Conservation (phyloP, 2,113 vertebrate genomes). For the Ranitomeya variabilis region DNA sequence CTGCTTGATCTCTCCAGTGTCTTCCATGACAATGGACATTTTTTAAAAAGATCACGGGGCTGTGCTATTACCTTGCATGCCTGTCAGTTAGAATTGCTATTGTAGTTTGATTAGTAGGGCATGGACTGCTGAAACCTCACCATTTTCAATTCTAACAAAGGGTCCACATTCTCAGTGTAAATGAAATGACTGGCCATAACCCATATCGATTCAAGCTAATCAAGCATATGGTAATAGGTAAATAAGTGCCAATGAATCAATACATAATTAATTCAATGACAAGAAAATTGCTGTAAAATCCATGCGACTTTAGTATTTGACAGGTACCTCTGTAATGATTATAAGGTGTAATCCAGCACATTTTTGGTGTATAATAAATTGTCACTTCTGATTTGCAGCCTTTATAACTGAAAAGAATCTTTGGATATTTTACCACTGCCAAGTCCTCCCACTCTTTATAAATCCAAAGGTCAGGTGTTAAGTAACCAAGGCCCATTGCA, state of each 20-base stretch:
- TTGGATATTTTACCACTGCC: constrained; percentile 24
- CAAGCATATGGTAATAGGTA: too few relatives aligned
- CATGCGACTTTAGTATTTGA: neutral
- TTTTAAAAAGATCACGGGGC: too few relatives aligned
- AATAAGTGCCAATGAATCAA: neutral
- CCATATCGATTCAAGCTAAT: too few relatives aligned
- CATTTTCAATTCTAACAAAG: too few relatives aligned
- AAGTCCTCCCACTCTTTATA: constrained; percentile 36
- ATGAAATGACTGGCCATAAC: too few relatives aligned
- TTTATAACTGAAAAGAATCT: constrained; percentile 5
- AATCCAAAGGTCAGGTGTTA: constrained; percentile 55
- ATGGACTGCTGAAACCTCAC: too few relatives aligned
- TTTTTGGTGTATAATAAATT: neutral
- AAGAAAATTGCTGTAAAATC: neutral
- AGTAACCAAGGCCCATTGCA: constrained; percentile 56
- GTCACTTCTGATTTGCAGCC: neutral
- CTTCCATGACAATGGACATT: too few relatives aligned
- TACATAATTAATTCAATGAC: neutral
- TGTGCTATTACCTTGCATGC: too few relatives aligned
- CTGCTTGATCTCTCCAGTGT: too few relatives aligned
- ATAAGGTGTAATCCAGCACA: neutral
- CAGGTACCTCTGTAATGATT: neutral
- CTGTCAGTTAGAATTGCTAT: too few relatives aligned
- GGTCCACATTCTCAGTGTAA: too few relatives aligned
- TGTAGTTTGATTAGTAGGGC: too few relatives aligned